phyloP scores from a whole-genome alignment of 2,113 vertebrate species.

The Leucoraja erinaceus region DNA sequence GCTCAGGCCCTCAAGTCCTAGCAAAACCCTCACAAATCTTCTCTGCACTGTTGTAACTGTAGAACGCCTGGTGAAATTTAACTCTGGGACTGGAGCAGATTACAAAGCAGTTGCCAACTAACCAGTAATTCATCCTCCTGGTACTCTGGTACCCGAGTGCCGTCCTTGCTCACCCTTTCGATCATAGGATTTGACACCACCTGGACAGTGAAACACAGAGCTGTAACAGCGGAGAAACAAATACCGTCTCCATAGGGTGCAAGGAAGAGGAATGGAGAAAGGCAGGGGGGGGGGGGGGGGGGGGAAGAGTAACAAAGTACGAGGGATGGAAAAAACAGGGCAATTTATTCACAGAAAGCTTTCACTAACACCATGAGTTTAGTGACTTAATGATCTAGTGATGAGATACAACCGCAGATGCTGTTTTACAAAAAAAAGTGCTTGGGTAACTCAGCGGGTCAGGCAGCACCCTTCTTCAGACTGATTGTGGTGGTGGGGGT shows the following conservation, averaged over 20 bases:
- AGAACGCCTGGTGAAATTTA: background rate
- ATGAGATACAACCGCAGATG: too few species aligned
- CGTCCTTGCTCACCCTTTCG: conserved; percentile 89
- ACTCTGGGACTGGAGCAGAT: background rate
- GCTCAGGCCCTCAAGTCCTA: too few species aligned
- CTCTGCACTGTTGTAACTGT: background rate
- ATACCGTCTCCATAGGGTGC: background rate
- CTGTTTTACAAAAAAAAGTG: too few species aligned
- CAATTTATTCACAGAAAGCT: background rate
- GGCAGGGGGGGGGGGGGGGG: background rate
- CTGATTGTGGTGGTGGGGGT: too few species aligned
- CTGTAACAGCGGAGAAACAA: background rate
- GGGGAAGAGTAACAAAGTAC: background rate
- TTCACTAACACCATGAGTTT: background rate
- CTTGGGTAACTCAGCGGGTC: too few species aligned
- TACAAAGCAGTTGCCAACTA: conserved; percentile 44
- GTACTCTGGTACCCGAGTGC: conserved; percentile 83
- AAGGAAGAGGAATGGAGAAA: too few species aligned
- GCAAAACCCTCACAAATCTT: too few species aligned
- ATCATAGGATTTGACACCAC: conserved; percentile 90
- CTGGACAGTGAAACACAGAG: conserved; percentile 57
- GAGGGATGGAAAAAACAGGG: background rate
- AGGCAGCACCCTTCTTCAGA: too few species aligned
- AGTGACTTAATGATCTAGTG: background rate
- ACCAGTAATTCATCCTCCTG: conserved; percentile 95